Evolutionary conservation across 2,888 invertebrate species (phyloP), one percentile per base, ranked within the genome.

Genomic region (Melipona beecheii): DNA sequence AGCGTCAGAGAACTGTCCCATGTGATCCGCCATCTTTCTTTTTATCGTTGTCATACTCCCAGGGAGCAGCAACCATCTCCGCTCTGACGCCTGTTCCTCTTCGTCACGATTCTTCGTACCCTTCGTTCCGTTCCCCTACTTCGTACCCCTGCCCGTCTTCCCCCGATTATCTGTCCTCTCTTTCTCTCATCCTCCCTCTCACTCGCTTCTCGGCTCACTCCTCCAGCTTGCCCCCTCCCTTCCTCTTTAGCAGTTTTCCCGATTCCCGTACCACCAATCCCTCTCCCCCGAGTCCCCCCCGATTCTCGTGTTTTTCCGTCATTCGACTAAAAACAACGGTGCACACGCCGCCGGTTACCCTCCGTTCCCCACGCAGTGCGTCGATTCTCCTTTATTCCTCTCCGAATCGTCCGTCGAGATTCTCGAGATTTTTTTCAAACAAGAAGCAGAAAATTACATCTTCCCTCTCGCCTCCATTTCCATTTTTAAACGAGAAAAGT

Each of bases 1-100:
- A 36, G 27, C 78, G 81, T 80, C 52, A 87, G 89, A 90, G 87
- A 90, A 89, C 84, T 88, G 89, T 90, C 89, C 89, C 89, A 31
- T 31, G 86, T 86, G 87, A 87, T 89, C 92, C 92, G 93, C 93
- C 93, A 93, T 93, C 91, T 93, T 93, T 91, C 86, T 91, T 91
- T 89, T 92, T 91, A 90, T 91, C 92, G 88, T 91, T 92, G 91
- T 91, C 91, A 90, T 36, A 36, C 36, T 91, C 92, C 91, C 91
- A n/a, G 91, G 88, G 88, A 90, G 74, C 77, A 75, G 66, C 76
- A 54, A 75, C 86, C 89, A 89, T 90, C 91, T 87, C 87, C 82
- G 86, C 86, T 87, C 90, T 87, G 84, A 68, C 27, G 27, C 60
- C 72, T 84, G 36, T 85, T 74, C 81, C 86, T 65, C 68, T 72